phyloP scores from a whole-genome alignment of 2,888 invertebrate genomes.

The Eustalomyia histrio region DNA sequence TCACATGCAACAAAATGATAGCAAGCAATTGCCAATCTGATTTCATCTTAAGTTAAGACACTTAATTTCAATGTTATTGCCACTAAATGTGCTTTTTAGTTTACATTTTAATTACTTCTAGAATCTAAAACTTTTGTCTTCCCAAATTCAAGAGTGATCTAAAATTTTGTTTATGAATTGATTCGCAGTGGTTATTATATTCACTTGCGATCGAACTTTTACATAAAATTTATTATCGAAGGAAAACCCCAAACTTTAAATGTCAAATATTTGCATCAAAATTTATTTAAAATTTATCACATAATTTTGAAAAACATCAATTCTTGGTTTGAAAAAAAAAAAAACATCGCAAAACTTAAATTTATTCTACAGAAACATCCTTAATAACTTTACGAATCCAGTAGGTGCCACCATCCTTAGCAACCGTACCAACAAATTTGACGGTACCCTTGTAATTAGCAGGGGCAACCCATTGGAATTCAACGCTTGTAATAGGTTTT shows the following conservation, averaged over 20 bases:
- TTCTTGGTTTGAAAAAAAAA: constrained; percentile 15
- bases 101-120: too few species aligned
- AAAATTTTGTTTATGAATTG: too few species aligned
- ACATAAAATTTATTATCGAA: too few species aligned
- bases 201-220: too few species aligned
- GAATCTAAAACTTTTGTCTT: too few species aligned
- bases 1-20: too few species aligned
- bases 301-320: constrained; percentile 43
- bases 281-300: constrained; percentile 54
- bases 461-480: constrained; percentile 85
- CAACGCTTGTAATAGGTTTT: constrained; percentile 81
- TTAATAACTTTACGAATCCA: constrained; percentile 86
- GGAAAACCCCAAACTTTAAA: not conserved
- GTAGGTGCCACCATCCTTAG: constrained; percentile 85
- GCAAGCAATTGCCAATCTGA: too few species aligned
- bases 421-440: constrained; percentile 86
- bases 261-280: constrained; percentile 19
- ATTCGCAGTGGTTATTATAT: too few species aligned
- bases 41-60: too few species aligned
- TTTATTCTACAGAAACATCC: constrained; percentile 81
- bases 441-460: constrained; percentile 82
- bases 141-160: too few species aligned
- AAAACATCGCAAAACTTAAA: constrained; percentile 38
- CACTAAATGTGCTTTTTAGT: too few species aligned
- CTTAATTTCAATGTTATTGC: too few species aligned